Percentiles rank a stretch among this genome's conserved stretches.
Conservation (phyloP, 2,113 vertebrate species). For the Piaya cayana region DNA sequence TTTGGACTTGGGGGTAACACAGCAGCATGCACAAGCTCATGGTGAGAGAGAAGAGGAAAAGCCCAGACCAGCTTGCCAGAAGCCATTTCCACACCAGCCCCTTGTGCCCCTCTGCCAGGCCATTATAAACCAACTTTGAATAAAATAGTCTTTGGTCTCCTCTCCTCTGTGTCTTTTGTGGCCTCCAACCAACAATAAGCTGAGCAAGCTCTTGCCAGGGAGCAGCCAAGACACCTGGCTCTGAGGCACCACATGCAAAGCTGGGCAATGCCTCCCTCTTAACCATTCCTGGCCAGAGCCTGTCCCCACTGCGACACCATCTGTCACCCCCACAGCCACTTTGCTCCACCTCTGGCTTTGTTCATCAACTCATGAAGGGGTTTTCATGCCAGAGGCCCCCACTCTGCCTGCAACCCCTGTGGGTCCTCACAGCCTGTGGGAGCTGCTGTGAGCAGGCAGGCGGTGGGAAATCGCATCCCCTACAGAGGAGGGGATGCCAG, state of each 20-base stretch:
- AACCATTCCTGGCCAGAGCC: background rate
- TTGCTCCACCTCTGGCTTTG: background rate
- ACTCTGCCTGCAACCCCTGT: rapidly evolving
- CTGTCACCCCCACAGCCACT: rapidly evolving
- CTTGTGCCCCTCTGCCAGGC: background rate
- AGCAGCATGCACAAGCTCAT: background rate
- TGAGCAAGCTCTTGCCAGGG: background rate
- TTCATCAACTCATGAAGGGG: background rate
- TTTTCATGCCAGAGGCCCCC: background rate
- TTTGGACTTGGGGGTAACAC: background rate
- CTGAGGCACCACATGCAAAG: background rate
- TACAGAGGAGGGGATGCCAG: rapidly evolving
- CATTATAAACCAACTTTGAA: background rate
- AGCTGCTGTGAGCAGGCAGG: background rate
- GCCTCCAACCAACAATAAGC: background rate
- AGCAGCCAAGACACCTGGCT: background rate
- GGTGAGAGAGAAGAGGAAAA: background rate
- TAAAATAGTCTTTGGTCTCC: background rate
- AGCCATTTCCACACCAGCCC: background rate
- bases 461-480: background rate
- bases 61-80: background rate
- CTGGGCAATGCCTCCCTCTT: background rate
- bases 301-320: background rate
- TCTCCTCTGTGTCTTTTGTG: background rate
- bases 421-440: background rate